Evolutionary conservation across 2,797 vertebrate genomes (phyloP), one percentile per base, ranked within the genome.

Genomic region (Yasuhikotakia modesta): DNA sequence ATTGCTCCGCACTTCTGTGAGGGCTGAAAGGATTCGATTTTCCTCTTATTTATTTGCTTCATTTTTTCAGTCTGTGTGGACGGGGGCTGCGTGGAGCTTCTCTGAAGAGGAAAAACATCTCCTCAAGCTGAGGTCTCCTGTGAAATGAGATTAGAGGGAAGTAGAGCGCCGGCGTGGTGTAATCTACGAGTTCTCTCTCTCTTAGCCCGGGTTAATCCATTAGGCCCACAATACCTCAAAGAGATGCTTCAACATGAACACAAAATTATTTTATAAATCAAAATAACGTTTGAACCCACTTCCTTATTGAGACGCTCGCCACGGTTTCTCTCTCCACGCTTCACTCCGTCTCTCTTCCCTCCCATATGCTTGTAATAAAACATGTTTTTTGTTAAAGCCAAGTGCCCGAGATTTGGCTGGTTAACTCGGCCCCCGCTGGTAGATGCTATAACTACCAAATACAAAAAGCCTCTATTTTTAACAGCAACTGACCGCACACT

Each of bases 1-100:
- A 92, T 93, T 87, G 90, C 87, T 85, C 84, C 85, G 85, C 86
- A 87, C 86, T 81, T 83, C 83, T 83, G 89, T 88, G 85, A 90
- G 81, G 85, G 88, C 87, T 91, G 89, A 89, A 88, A 85, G 89
- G 88, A 92, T 93, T 93, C 78, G 85, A 92, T 93, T 92, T 92
- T 90, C 86, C 85, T 84, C 89, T 91, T 92, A 91, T 92, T 94
- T 91, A 91, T 92, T 91, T 83, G 79, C 87, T 88, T 91, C 86
- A 90, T 92, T 91, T 91, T 78, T 81, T 32, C 73, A 86, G 45
- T 80, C 1, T 22, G 27, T 78, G 32, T 67, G 24, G 27, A 64
- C 52, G 35, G n/a, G 21, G 63, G 70, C 39, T 0, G 11, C 13
- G 11, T 35, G 30, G 17, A 73, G 64, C 50, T 74, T 68, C 71